Evolutionary conservation across 2,797 vertebrate species (phyloP).

Genomic region (Sebastes oblongus): DNA sequence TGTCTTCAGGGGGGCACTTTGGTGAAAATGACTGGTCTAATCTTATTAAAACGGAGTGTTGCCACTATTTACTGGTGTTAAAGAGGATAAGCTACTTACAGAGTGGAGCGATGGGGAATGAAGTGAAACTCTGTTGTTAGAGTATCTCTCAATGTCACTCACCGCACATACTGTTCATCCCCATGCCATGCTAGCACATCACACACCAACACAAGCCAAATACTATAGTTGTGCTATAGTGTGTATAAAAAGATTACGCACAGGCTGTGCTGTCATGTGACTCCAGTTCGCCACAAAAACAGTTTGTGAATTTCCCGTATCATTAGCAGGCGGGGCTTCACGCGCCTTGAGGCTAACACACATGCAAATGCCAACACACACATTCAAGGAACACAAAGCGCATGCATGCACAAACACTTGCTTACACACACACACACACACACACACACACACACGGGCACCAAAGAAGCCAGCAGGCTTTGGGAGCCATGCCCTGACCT

Average conservation of each 20-base stretch:
- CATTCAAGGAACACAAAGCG: slow-evolving; percentile 53
- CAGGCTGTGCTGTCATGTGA: slow-evolving; percentile 70
- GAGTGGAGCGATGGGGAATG: slow-evolving; percentile 15
- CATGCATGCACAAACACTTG: slow-evolving; percentile 34
- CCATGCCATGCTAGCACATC: slow-evolving; percentile 7
- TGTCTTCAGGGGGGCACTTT: slow-evolving; percentile 47
- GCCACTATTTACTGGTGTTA: slow-evolving; percentile 58
- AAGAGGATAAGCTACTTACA: slow-evolving; percentile 62
- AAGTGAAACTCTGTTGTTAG: slow-evolving; percentile 40
- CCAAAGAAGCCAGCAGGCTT: slow-evolving; percentile 61
- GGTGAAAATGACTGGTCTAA: slow-evolving; percentile 52
- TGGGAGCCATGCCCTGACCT: slow-evolving; percentile 74
- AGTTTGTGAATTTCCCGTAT: slow-evolving; percentile 66
- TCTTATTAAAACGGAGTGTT: slow-evolving; percentile 56
- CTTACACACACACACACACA: slow-evolving; percentile 1
- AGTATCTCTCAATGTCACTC: slow-evolving; percentile 49
- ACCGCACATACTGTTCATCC: slow-evolving; percentile 40
- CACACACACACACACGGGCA: slow-evolving; percentile 22
- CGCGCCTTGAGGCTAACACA: slow-evolving; percentile 49
- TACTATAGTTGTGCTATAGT: slow-evolving; percentile 49
- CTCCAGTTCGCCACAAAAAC: slow-evolving; percentile 65
- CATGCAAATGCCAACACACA: slow-evolving; percentile 56
- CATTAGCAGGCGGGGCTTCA: slow-evolving; percentile 57
- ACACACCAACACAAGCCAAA: slow-evolving; percentile 45
- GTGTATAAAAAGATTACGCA: slow-evolving; percentile 55